Conservation (phyloP, 2,113 vertebrate genomes). For the Bubo bubo region DNA sequence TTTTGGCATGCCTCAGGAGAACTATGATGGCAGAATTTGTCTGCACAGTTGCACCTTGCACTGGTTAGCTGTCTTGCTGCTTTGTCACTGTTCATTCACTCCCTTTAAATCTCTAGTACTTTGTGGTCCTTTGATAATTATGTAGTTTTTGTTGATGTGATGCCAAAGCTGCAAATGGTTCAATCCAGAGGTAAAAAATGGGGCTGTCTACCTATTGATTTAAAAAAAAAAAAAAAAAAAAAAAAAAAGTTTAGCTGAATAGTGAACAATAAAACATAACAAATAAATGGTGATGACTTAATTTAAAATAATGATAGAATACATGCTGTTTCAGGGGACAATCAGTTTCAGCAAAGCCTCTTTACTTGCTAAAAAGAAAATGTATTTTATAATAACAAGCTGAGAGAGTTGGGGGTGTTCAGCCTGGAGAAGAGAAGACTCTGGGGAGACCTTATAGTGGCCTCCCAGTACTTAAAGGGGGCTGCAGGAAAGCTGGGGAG, state of each 20-base stretch:
- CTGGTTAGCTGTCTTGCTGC: neutral
- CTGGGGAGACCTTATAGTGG: too few species aligned
- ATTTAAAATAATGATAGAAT: neutral
- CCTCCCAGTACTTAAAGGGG: too few species aligned
- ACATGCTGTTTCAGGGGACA: too few species aligned
- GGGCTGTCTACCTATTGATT: neutral
- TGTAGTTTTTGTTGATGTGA: neutral
- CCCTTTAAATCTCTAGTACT: neutral
- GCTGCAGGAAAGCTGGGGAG: too few species aligned
- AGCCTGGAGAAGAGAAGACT: too few species aligned
- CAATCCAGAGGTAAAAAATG: neutral
- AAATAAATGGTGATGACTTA: neutral
- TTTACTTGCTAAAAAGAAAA: too few species aligned
- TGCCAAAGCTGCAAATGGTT: neutral
- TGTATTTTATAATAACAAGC: too few species aligned
- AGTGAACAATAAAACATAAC: neutral
- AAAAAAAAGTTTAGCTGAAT: neutral
- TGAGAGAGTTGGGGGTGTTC: too few species aligned
- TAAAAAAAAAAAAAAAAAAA: neutral
- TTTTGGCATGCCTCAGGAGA: neutral
- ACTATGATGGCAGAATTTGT: neutral
- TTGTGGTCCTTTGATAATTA: neutral
- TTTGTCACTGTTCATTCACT: neutral
- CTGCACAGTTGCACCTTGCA: neutral
- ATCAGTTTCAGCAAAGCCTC: too few species aligned